A percentile compares a stretch with the other conserved stretches of the same genome.
Conservation (phyloP, 2,888 invertebrate species). For the Nysson spinosus region DNA sequence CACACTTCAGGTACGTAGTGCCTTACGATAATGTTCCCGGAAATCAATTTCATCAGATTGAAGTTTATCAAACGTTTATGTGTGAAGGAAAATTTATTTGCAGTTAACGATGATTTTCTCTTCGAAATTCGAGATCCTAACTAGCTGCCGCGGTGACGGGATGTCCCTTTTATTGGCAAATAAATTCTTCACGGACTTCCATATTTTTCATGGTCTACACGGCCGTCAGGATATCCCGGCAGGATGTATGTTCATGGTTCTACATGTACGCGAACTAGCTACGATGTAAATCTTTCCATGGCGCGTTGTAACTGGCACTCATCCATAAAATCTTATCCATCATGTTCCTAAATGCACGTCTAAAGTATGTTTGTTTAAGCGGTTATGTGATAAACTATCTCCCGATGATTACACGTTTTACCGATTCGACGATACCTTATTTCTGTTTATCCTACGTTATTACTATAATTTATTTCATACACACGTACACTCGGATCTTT, state of each 20-base stretch:
- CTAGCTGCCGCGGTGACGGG: slow-evolving; percentile 31
- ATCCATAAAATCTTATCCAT: slow-evolving; percentile 9
- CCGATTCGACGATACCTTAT: too few species aligned
- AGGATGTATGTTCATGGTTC: background rate
- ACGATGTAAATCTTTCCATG: slow-evolving; percentile 39
- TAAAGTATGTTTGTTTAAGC: slow-evolving; percentile 10
- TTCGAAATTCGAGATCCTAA: slow-evolving; percentile 27
- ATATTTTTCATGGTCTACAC: slow-evolving; percentile 31
- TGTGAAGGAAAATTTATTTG: slow-evolving; percentile 18
- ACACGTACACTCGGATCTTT: too few species aligned
- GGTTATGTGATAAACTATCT: background rate
- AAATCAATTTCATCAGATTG: slow-evolving; percentile 8
- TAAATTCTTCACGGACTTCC: slow-evolving; percentile 37
- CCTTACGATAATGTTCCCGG: background rate
- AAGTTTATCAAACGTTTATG: slow-evolving; percentile 7
- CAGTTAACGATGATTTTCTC: slow-evolving; percentile 4
- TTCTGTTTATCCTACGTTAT: background rate
- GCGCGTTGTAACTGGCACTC: background rate
- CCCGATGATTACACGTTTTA: background rate
- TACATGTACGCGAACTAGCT: slow-evolving; percentile 9
- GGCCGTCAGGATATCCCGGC: background rate
- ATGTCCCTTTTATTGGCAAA: slow-evolving; percentile 35
- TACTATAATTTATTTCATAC: background rate
- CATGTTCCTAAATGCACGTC: background rate
- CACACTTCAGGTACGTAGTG: background rate